These are phyloP conservation scores for Dromiciops gliroides DNA, from an alignment of 2,113 vertebrate genomes.

Conservation along the genomic window DNA sequence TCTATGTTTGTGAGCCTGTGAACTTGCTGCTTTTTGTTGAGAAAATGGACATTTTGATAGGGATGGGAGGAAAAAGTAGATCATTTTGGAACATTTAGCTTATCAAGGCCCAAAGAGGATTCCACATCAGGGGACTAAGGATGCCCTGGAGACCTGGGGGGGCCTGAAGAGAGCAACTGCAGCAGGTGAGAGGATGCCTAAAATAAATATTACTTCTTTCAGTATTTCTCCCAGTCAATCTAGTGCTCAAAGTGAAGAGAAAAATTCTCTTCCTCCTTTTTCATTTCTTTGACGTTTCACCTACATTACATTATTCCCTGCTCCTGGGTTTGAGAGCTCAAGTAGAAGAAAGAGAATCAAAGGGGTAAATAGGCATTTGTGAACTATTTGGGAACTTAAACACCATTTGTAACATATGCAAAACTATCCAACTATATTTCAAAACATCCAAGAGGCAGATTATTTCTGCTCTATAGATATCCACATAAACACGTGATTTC, in stretches of 20 bases:
- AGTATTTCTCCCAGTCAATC: not conserved
- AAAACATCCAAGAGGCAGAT: not conserved
- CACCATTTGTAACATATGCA: not conserved
- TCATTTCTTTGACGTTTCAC: not conserved
- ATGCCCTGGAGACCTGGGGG: not conserved
- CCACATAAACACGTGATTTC: not conserved
- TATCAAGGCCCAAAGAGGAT: too few species aligned
- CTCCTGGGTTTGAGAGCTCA: not conserved
- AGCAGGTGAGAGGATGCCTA: not conserved
- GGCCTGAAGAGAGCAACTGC: accelerated
- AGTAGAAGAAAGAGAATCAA: not conserved
- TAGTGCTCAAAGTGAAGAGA: not conserved
- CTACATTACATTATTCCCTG: not conserved
- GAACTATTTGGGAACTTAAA: not conserved
- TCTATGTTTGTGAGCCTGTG: not conserved
- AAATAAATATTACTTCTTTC: not conserved
- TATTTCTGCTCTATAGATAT: not conserved
- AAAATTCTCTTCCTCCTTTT: not conserved
- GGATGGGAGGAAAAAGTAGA: not conserved
- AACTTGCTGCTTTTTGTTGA: not conserved
- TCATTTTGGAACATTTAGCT: not conserved
- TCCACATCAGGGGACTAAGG: not conserved
- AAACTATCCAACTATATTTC: not conserved
- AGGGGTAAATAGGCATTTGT: not conserved
- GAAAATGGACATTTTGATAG: not conserved